Evolutionary conservation across 2,797 vertebrate genomes (phyloP).

Genomic region (Momotus momota): DNA sequence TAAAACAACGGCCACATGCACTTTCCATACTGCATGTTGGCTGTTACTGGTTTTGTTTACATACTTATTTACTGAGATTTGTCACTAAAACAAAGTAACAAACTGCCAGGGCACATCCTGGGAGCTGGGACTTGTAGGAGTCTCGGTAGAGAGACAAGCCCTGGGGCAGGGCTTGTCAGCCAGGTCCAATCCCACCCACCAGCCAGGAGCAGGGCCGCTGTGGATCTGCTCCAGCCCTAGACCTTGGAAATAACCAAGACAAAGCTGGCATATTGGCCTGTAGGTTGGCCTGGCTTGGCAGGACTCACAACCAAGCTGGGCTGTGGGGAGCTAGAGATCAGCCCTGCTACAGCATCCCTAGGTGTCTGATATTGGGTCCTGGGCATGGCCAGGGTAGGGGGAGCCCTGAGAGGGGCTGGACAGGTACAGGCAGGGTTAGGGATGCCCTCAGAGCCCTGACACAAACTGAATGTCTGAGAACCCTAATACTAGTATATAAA

Average conservation of each 20-base stretch:
- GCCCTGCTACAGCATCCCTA: rapidly evolving
- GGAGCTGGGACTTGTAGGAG: rapidly evolving
- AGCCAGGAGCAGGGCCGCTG: rapidly evolving
- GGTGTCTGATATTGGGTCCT: no score
- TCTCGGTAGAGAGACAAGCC: not conserved
- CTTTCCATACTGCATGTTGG: not conserved
- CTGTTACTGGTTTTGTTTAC: not conserved
- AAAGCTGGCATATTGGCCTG: rapidly evolving
- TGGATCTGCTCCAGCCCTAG: rapidly evolving
- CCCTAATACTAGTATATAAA: not conserved
- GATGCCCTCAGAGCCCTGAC: not conserved
- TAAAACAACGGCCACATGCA: not conserved
- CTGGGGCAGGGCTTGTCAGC: no score
- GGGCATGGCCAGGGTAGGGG: rapidly evolving
- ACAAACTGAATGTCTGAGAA: not conserved
- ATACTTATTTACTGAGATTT: not conserved
- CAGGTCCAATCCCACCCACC: not conserved
- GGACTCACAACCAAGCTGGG: rapidly evolving
- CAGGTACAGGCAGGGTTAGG: not conserved
- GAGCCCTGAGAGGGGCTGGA: rapidly evolving
- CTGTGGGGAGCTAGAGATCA: not conserved
- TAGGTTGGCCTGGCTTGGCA: rapidly evolving
- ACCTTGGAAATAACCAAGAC: rapidly evolving
- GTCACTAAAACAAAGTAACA: not conserved
- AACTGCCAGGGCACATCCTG: not conserved